These are phyloP conservation scores for Phylloscopus trochiloides DNA, from an alignment of 2,113 vertebrate genomes.

Conservation along the genomic window DNA sequence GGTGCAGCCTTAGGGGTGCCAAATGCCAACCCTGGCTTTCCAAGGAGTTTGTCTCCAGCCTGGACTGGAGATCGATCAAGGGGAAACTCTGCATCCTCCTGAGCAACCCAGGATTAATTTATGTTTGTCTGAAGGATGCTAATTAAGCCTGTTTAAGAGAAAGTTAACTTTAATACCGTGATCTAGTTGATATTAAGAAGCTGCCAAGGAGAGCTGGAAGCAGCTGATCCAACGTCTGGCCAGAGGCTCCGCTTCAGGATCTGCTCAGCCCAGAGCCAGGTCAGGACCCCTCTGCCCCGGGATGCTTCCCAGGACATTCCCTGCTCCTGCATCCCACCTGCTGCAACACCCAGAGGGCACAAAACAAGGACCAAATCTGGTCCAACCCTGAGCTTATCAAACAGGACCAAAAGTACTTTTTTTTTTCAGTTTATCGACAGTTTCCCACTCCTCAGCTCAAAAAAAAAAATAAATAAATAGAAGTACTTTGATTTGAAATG, in stretches of 20 bases:
- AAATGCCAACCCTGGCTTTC: neutral
- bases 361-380: neutral
- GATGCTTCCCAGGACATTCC: neutral
- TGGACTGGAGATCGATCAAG: slow-evolving; percentile 17
- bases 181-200: slow-evolving; percentile 27
- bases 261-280: neutral
- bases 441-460: neutral
- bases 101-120: slow-evolving; percentile 68
- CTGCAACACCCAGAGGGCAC: neutral
- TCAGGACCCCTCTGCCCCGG: neutral
- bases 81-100: neutral
- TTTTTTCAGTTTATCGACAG: neutral
- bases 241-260: accelerated
- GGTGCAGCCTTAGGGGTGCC: neutral
- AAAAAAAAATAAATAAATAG: neutral
- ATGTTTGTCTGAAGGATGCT: slow-evolving; percentile 66
- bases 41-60: neutral
- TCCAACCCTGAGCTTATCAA: neutral
- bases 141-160: slow-evolving; percentile 74
- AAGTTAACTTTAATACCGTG: slow-evolving; percentile 69
- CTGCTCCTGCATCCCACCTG: neutral
- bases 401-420: neutral
- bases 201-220: neutral
- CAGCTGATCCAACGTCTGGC: neutral
- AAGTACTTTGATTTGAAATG: slow-evolving; percentile 21